Evolutionary conservation across 1,140 invertebrate species (phyloP), one percentile per base, ranked within the genome.

Genomic region (Matsumurasca onukii): DNA sequence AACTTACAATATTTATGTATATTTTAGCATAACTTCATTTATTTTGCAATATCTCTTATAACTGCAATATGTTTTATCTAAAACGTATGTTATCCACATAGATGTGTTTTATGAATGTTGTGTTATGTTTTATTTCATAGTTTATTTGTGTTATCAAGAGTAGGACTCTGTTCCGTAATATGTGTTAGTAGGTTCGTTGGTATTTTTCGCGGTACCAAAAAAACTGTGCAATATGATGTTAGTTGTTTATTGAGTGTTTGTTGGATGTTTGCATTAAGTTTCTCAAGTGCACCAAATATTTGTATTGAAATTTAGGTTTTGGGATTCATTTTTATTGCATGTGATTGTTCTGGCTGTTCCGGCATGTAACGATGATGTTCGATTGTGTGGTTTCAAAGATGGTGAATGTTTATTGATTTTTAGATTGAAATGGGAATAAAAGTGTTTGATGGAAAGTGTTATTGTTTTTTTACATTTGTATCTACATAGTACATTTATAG

Each of bases 151-250:
- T 59, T 27, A 25, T 12, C 30, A 3, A 27, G n/a, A 45, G 22
- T 59, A 2, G 12, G 3, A 5, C 12, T 2, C 30, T 25, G 5
- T 22, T 5, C 12, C 55, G 5, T 9, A 27, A 9, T 27, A 5
- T 29, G 2, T 59, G 55, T 59, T n/a, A n/a, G n/a, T n/a, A n/a
- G n/a, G n/a, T n/a, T 13, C 30, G 22, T 59, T 59, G 55, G 55
- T 59, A 27, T 59, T 25, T 3, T 24, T n/a, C 49, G 9, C 24
- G 25, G 15, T 59, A 59, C 55, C 55, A 59, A 59, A 59, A 59
- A 59, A 9, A 59, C 55, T 27, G 55, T 59, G 55, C 55, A 59
- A 59, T 59, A 59, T 59, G 9, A 3, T 59, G 55, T 59, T 59
- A 25, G 55, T 59, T 13, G 15, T 27, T 3, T 22, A n/a, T n/a